A percentile compares a stretch with the other conserved stretches of the same genome.
phyloP scores from a whole-genome alignment of 2,888 invertebrate genomes.

The Hypselothyrea guttata region DNA sequence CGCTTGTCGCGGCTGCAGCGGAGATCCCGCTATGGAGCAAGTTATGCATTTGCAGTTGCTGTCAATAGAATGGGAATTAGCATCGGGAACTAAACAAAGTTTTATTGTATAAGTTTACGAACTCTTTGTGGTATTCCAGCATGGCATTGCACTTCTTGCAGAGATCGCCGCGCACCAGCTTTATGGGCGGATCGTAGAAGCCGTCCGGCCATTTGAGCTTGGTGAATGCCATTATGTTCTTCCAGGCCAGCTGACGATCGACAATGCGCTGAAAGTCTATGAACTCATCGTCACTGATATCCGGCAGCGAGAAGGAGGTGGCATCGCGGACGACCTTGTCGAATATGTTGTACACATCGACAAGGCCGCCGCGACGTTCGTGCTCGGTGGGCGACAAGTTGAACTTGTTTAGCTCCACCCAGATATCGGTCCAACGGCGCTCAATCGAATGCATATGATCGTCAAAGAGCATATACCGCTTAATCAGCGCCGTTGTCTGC shows the following conservation, averaged over 20 bases:
- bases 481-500: constrained; percentile 80
- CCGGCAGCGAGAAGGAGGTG: constrained; percentile 76
- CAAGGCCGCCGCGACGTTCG: constrained; percentile 78
- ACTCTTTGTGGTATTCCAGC: constrained; percentile 81
- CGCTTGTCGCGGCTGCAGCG: constrained; percentile 58
- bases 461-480: constrained; percentile 84
- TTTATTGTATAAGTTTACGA: constrained; percentile 34
- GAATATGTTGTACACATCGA: constrained; percentile 80
- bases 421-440: constrained; percentile 84
- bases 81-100: background rate
- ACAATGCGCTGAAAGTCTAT: constrained; percentile 80
- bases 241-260: constrained; percentile 81
- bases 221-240: constrained; percentile 80
- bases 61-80: background rate
- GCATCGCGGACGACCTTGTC: constrained; percentile 80
- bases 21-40: constrained; percentile 81
- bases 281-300: constrained; percentile 79
- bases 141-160: constrained; percentile 80
- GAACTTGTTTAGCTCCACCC: constrained; percentile 80
- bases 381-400: constrained; percentile 80
- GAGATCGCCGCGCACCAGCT: constrained; percentile 76
- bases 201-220: constrained; percentile 80
- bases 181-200: constrained; percentile 79
- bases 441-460: constrained; percentile 84
- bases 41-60: constrained; percentile 82